Conservation (phyloP, 2,113 vertebrate species). For the Caracal caracal region DNA sequence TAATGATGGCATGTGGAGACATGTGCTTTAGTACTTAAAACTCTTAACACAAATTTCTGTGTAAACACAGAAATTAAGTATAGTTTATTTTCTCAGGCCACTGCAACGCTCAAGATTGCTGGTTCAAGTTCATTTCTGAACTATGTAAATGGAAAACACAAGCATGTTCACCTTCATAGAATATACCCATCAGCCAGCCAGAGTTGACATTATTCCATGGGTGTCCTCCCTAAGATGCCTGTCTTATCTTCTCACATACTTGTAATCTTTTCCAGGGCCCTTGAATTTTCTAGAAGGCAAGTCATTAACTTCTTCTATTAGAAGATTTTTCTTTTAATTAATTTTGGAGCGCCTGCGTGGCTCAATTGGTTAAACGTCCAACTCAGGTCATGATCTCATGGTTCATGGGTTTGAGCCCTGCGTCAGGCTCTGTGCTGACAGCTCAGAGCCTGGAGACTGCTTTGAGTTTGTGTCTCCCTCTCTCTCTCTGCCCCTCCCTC, state of each 20-base stretch:
- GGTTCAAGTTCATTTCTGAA: neutral
- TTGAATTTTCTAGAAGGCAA: slow-evolving; percentile 15
- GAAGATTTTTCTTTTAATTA: neutral
- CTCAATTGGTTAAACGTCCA: too few species aligned
- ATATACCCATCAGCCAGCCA: neutral
- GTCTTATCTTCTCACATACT: neutral
- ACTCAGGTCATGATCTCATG: too few species aligned
- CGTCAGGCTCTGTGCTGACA: too few species aligned
- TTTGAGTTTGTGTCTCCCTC: too few species aligned
- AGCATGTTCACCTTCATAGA: neutral
- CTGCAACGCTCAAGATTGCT: neutral
- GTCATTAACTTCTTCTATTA: neutral
- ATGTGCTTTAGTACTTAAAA: neutral
- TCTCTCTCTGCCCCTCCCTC: too few species aligned
- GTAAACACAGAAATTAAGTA: slow-evolving; percentile 24
- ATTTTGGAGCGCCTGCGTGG: too few species aligned
- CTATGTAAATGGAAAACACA: neutral
- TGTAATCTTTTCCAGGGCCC: neutral
- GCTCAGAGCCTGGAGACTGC: too few species aligned
- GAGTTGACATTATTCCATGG: neutral
- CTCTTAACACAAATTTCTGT: neutral
- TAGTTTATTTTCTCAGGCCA: neutral
- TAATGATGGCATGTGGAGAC: neutral
- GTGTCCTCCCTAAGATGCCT: neutral
- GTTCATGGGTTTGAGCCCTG: too few species aligned